Percentiles rank a stretch among this genome's conserved stretches.
These are phyloP conservation scores for Strix uralensis DNA, from an alignment of 2,113 vertebrate genomes.

Conservation along the genomic window DNA sequence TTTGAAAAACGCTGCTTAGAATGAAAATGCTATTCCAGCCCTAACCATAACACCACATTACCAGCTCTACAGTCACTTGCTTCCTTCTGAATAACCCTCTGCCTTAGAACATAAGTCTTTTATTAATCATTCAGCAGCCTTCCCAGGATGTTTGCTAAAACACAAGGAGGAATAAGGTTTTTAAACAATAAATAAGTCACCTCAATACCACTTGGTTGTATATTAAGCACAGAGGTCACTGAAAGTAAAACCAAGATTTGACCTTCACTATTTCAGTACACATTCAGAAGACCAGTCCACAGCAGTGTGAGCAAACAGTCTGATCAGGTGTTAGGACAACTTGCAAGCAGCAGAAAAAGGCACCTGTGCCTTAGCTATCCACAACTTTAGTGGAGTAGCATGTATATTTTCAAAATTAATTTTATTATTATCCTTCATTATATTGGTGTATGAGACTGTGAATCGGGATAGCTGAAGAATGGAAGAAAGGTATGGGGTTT, in stretches of 20 bases:
- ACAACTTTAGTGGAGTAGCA: background rate
- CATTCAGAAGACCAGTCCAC: background rate
- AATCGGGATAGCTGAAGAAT: background rate
- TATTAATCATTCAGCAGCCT: slow-evolving; percentile 1
- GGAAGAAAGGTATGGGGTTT: background rate
- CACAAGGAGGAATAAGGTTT: background rate
- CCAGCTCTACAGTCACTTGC: background rate
- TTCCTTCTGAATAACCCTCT: background rate
- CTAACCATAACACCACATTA: background rate
- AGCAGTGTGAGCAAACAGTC: background rate
- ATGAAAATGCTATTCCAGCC: background rate
- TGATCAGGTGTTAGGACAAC: background rate
- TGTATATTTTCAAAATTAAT: background rate
- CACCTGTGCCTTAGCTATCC: background rate
- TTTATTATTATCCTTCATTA: background rate
- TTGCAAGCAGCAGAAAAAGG: background rate
- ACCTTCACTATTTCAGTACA: background rate
- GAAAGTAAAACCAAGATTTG: background rate
- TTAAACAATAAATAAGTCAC: slow-evolving; percentile 5
- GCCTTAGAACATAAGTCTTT: background rate
- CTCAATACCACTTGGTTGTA: background rate
- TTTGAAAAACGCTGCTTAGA: slow-evolving; percentile 21
- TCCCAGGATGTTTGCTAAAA: background rate
- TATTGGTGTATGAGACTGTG: background rate
- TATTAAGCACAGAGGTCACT: background rate